Percentiles rank a stretch among this genome's conserved stretches.
Evolutionary conservation across 1,140 invertebrate genomes (phyloP).

Genomic region (Pteromalus puparum): DNA sequence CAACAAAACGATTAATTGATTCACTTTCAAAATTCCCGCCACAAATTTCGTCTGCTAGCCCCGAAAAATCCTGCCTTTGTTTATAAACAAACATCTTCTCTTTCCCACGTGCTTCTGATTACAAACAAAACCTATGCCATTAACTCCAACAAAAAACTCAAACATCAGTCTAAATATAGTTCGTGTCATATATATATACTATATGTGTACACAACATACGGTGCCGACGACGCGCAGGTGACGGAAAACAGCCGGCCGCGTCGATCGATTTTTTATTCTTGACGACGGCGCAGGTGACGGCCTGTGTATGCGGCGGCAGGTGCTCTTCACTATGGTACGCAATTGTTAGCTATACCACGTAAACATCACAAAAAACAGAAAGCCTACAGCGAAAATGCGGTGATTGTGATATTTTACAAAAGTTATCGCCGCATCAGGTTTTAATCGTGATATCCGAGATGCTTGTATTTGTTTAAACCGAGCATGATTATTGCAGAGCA

Average conservation of each 20-base stretch:
- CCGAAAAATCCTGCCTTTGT: not conserved
- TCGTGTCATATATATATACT: not conserved
- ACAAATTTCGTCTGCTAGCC: not conserved
- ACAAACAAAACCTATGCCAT: too few relatives aligned
- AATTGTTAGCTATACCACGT: too few relatives aligned
- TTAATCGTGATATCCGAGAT: not conserved
- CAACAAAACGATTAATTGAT: too few relatives aligned
- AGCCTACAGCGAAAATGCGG: too few relatives aligned
- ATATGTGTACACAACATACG: not conserved
- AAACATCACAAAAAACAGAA: too few relatives aligned
- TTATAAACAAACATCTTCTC: not conserved
- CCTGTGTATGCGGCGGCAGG: not conserved
- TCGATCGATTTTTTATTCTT: slow-evolving; percentile 20
- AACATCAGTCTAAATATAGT: not conserved
- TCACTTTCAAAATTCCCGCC: not conserved
- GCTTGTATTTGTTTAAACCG: not conserved
- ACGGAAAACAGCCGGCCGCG: not conserved
- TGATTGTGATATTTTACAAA: not conserved
- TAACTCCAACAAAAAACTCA: too few relatives aligned
- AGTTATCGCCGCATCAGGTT: not conserved
- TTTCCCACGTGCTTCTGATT: too few relatives aligned
- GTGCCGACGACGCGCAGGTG: not conserved
- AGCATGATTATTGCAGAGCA: not conserved
- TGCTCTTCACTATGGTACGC: not conserved
- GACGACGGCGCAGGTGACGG: slow-evolving; percentile 5